These are phyloP conservation scores for Drosophila murphyi DNA, from an alignment of 1,140 invertebrate species.

Conservation along the genomic window DNA sequence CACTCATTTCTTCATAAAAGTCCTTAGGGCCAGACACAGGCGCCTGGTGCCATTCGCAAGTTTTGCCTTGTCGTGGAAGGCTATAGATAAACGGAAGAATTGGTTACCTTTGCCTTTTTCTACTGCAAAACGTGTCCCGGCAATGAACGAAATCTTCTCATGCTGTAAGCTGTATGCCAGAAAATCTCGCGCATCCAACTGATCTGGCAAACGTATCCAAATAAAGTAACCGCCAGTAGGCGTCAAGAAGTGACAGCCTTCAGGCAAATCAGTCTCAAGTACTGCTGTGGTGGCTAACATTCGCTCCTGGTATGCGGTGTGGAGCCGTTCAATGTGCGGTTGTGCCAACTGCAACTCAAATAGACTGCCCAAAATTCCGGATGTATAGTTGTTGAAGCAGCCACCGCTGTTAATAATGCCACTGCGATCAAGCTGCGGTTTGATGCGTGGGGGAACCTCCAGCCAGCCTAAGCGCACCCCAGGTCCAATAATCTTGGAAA, in stretches of 20 bases:
- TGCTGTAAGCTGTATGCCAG: constrained; percentile 56
- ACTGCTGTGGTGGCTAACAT: constrained; percentile 84
- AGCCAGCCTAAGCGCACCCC: constrained; percentile 89
- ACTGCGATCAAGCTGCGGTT: constrained; percentile 84
- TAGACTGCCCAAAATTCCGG: constrained; percentile 86
- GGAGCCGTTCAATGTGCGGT: constrained; percentile 84
- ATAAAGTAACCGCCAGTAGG: constrained; percentile 87
- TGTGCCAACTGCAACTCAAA: constrained; percentile 86
- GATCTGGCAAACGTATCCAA: constrained; percentile 85
- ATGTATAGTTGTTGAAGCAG: constrained; percentile 87
- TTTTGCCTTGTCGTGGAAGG: constrained; percentile 83
- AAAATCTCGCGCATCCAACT: constrained; percentile 61
- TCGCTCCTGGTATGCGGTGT: constrained; percentile 85
- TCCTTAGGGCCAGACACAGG: constrained; percentile 54
- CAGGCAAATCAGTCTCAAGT: constrained; percentile 84
- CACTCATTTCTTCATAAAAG: constrained; percentile 37
- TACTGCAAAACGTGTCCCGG: constrained; percentile 85
- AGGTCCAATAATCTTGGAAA: constrained; percentile 89
- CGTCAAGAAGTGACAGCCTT: constrained; percentile 83
- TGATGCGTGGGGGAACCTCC: constrained; percentile 86
- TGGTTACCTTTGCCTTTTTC: constrained; percentile 78
- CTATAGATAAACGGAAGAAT: constrained; percentile 85
- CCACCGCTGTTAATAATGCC: constrained; percentile 87
- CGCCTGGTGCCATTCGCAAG: constrained; percentile 58
- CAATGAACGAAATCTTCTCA: constrained; percentile 85